Conservation (phyloP, 2,113 vertebrate genomes). For the Maccullochella peelii region DNA sequence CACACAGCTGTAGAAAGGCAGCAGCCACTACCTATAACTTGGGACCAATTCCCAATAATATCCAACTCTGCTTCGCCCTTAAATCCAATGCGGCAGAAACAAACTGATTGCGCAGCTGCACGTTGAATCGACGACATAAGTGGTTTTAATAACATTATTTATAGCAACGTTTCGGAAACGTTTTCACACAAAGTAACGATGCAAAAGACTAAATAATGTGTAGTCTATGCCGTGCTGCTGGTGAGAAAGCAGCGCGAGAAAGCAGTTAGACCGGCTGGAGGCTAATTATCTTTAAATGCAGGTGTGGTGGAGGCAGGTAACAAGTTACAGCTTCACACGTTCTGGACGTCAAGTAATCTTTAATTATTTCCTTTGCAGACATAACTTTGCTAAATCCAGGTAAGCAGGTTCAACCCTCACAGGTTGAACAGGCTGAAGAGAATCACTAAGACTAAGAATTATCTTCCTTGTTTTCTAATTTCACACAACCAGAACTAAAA, state of each 20-base stretch:
- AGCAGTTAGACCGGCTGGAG: constrained; percentile 22
- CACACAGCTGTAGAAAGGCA: not conserved
- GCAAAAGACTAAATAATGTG: not conserved
- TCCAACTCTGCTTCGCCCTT: constrained; percentile 52
- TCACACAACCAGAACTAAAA: not conserved
- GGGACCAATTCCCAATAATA: not conserved
- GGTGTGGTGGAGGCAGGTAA: constrained; percentile 55
- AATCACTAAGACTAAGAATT: not conserved
- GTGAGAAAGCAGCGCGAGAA: not conserved
- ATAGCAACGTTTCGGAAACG: not conserved
- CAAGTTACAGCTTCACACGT: constrained; percentile 8
- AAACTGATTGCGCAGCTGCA: constrained; percentile 47
- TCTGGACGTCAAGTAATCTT: too few species aligned
- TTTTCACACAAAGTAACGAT: not conserved
- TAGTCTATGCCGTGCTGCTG: not conserved
- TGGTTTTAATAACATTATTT: not conserved
- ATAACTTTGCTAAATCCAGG: not conserved
- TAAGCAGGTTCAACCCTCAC: not conserved
- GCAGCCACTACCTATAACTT: constrained; percentile 8
- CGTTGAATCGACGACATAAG: not conserved
- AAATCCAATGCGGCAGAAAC: constrained; percentile 74
- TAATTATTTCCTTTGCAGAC: too few species aligned
- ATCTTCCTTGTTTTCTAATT: not conserved
- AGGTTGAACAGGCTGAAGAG: not conserved
- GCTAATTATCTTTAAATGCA: constrained; percentile 55